phyloP scores from a whole-genome alignment of 2,797 vertebrate genomes.

The Pseudochirops corinnae region DNA sequence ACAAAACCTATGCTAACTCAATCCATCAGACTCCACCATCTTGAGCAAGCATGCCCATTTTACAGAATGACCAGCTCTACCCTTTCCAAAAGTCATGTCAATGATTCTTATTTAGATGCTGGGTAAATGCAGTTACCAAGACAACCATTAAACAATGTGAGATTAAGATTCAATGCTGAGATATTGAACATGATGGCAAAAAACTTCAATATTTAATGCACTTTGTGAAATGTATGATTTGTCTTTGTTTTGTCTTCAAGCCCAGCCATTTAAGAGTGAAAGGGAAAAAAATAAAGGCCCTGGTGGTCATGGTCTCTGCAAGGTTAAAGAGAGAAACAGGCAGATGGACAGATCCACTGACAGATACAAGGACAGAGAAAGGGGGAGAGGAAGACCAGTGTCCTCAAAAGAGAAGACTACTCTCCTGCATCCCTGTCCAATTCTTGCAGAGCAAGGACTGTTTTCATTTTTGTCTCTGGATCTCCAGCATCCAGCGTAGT shows the following conservation, averaged over 20 bases:
- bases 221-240: background rate
- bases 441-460: background rate
- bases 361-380: background rate
- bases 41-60: background rate
- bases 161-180: conserved; percentile 26
- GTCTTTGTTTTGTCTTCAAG: background rate
- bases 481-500: background rate
- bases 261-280: background rate
- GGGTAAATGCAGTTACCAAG: conserved; percentile 44
- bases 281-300: background rate
- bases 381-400: background rate
- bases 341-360: conserved; percentile 1
- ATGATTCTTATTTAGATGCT: conserved; percentile 26
- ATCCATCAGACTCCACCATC: conserved; percentile 19
- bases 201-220: background rate
- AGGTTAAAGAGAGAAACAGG: conserved; percentile 2
- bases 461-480: background rate
- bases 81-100: conserved; percentile 30
- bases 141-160: conserved; percentile 37
- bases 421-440: background rate
- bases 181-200: conserved; percentile 43
- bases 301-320: background rate
- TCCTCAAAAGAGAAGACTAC: conserved; percentile 6
- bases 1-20: background rate
- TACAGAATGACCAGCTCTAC: conserved; percentile 10